Evolutionary conservation across 2,888 invertebrate genomes (phyloP).

Genomic region (Zelleria hepariella): DNA sequence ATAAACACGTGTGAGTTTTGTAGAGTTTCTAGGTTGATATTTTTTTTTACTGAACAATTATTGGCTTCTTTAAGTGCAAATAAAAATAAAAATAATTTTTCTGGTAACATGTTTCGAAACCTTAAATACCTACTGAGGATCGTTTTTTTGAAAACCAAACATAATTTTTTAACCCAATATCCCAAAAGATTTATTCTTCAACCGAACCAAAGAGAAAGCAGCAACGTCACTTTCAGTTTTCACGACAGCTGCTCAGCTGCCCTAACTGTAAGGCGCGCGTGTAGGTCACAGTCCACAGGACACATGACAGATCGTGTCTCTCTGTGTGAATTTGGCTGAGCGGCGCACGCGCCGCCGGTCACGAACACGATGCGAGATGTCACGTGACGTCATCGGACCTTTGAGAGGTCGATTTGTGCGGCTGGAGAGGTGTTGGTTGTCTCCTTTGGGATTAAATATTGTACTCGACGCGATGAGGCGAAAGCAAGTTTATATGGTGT

Average conservation of each 20-base stretch:
- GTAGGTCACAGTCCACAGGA: background rate
- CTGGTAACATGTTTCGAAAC: too few species aligned
- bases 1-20: too few species aligned
- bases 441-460: too few species aligned
- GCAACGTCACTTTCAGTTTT: background rate
- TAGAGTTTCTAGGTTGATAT: too few species aligned
- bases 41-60: too few species aligned
- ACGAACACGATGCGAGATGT: constrained; percentile 13
- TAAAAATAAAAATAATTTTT: too few species aligned
- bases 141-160: background rate
- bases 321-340: constrained; percentile 14
- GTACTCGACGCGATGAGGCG: too few species aligned
- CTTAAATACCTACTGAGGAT: too few species aligned
- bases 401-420: background rate
- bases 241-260: background rate
- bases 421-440: background rate
- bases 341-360: constrained; percentile 14
- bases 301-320: constrained; percentile 4
- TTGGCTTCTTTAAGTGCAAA: too few species aligned
- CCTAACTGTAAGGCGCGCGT: background rate
- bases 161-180: too few species aligned
- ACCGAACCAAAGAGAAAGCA: background rate
- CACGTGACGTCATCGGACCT: constrained; percentile 6
- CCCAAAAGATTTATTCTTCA: background rate
- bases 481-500: too few species aligned